Evolutionary conservation across 2,113 vertebrate species (phyloP), one percentile per base, ranked within the genome.

Genomic region (Eulemur rufifrons): DNA sequence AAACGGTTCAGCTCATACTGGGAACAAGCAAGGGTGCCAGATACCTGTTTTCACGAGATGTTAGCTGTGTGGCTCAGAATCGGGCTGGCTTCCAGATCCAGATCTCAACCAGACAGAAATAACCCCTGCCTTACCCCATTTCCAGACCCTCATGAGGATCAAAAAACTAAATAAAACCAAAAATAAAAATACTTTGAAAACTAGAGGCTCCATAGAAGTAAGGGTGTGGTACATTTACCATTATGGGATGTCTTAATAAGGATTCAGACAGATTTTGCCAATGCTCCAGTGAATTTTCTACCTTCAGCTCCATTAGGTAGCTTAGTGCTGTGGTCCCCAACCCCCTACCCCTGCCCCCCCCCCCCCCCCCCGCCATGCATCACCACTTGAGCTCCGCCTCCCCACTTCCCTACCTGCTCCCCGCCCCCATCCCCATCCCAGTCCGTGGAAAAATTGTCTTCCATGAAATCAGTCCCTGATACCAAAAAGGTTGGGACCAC

Each of bases 241-340:
- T 61, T 50, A 20, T 32, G 52, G 6, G 63, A 23, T 88, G 88
- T 91, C 78, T 84, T 64, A 94, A 59, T 14, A 64, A 66, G 52
- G 6, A 54, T 77, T 47, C 82, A 47, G 64, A 85, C 29, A 52
- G 39, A 59, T 86, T 87, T 68, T 80, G 39, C 94, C 77, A 73
- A 12, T 29, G 71, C 59, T 92, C 32, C 15, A 69, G 47, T 52
- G n/a, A 77, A 82, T 84, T 94, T 84, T 73, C 81, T 92, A 6
- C 59, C 54, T 68, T 87, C 76, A 54, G n/a, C 74, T 86, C 63
- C 42, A 32, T 10, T 14, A 94, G 39, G 8, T 37, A 93, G 37
- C 45, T 80, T 82, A 91, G 50, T 89, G 23, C 54, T 56, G 54
- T 20, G 21, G 20, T 56, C 54, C 54, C 54, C 54, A 56, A 56